Conservation (phyloP, 2,797 vertebrate genomes). For the Brachyalestes nurse region DNA sequence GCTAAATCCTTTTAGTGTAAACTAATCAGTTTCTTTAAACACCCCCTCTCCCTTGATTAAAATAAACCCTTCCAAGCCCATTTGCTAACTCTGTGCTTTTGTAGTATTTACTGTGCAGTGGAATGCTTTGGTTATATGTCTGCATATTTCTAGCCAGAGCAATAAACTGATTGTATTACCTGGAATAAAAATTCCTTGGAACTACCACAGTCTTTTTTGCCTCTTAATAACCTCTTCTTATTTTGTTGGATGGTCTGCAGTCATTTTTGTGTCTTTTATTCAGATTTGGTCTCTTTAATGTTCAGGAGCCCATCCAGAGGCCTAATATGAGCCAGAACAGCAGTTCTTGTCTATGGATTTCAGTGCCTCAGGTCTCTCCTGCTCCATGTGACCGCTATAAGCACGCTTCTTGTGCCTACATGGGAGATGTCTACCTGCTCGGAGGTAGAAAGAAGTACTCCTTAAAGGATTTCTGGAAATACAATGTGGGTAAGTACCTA, state of each 20-base stretch:
- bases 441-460: slow-evolving; percentile 77
- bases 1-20: not conserved
- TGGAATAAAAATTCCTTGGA: not conserved
- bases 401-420: slow-evolving; percentile 78
- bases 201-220: not conserved
- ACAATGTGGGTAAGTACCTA: slow-evolving; percentile 79
- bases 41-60: not conserved
- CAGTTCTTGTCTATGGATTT: slow-evolving; percentile 73
- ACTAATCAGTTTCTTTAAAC: not conserved
- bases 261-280: not conserved
- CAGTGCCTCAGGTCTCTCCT: slow-evolving; percentile 68
- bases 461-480: slow-evolving; percentile 87
- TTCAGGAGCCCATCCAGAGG: slow-evolving; percentile 26
- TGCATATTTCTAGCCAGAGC: not conserved
- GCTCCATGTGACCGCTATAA: slow-evolving; percentile 83
- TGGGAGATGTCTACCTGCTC: slow-evolving; percentile 80
- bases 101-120: not conserved
- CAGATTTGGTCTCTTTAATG: slow-evolving; percentile 22
- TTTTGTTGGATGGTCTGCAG: not conserved
- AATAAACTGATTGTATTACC: not conserved
- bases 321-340: slow-evolving; percentile 67
- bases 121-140: not conserved
- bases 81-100: not conserved
- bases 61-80: not conserved
- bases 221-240: not conserved